Conservation (phyloP, 2,888 invertebrate genomes). For the Nineta flava region DNA sequence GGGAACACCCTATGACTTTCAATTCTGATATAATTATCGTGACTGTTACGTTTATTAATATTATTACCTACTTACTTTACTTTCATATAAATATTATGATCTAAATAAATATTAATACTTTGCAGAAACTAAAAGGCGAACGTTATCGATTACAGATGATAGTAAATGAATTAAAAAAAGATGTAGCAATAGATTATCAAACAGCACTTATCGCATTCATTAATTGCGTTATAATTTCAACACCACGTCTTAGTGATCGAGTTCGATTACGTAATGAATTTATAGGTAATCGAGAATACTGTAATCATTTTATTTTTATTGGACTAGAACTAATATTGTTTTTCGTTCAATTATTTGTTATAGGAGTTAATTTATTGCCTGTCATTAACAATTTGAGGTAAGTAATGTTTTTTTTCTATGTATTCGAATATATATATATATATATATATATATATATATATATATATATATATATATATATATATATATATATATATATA, state of each 20-base stretch:
- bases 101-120: conserved; percentile 12
- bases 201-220: conserved; percentile 85
- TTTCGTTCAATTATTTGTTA: conserved; percentile 22
- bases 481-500: too few species aligned
- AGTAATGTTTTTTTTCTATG: conserved; percentile 24
- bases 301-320: background rate
- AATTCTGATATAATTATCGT: too few species aligned
- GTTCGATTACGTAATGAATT: conserved; percentile 85
- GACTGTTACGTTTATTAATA: too few species aligned
- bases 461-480: too few species aligned
- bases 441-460: too few species aligned
- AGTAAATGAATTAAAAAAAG: conserved; percentile 72
- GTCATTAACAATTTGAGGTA: conserved; percentile 73
- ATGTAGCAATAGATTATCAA: conserved; percentile 73
- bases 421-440: too few species aligned
- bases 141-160: conserved; percentile 80
- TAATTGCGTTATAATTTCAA: conserved; percentile 90
- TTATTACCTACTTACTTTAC: background rate
- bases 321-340: background rate
- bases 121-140: conserved; percentile 68
- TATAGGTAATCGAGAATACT: conserved; percentile 40
- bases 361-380: conserved; percentile 79
- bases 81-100: background rate
- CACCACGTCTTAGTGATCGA: conserved; percentile 71
- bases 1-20: too few species aligned